phyloP scores from a whole-genome alignment of 1,140 invertebrate genomes.

The Myzus persicae region DNA sequence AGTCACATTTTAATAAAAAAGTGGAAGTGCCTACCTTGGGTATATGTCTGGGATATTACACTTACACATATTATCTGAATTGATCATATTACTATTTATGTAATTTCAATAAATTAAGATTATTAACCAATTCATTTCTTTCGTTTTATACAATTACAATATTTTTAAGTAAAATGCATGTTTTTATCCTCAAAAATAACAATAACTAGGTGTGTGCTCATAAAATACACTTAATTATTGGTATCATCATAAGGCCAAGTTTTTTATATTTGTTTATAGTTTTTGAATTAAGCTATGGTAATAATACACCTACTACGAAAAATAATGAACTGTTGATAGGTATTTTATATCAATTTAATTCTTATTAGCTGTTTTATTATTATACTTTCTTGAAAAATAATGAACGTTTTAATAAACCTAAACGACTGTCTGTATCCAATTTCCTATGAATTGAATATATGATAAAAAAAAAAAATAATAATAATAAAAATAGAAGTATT shows the following conservation, averaged over 20 bases:
- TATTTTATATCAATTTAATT: neutral
- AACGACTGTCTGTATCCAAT: neutral
- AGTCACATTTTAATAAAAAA: neutral
- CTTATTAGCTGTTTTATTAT: neutral
- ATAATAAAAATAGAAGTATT: too few species aligned
- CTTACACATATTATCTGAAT: too few species aligned
- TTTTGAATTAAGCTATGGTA: neutral
- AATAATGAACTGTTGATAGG: neutral
- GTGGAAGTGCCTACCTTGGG: neutral
- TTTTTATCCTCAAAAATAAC: neutral
- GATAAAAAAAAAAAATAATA: conserved; percentile 5
- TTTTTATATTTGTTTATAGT: neutral
- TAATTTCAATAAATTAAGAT: neutral
- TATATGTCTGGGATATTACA: neutral
- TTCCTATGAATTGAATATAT: neutral
- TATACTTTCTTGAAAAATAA: neutral
- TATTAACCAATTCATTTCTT: neutral
- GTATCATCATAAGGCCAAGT: neutral
- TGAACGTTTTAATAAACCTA: neutral
- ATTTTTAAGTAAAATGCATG: neutral
- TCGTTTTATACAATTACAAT: neutral
- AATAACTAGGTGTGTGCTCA: neutral
- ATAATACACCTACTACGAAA: neutral
- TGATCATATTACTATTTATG: neutral
- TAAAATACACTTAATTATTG: neutral